These are phyloP conservation scores for Cebus imitator DNA, from an alignment of 2,113 vertebrate species.

Conservation along the genomic window DNA sequence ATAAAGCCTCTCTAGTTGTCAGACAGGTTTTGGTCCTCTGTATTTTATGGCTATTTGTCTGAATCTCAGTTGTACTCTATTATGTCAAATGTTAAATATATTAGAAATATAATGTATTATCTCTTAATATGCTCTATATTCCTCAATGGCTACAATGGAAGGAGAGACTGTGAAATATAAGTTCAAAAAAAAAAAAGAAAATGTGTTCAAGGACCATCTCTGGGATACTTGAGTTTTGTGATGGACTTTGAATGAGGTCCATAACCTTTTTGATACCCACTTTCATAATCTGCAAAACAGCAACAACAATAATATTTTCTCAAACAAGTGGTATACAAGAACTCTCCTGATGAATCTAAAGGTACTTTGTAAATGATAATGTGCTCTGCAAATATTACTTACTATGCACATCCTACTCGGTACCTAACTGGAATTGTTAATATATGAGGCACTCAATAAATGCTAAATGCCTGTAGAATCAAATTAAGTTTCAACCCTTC, in stretches of 20 bases:
- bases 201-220: neutral
- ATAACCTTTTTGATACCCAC: neutral
- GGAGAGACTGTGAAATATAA: neutral
- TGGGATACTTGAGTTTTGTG: neutral
- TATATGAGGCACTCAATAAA: neutral
- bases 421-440: neutral
- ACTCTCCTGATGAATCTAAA: neutral
- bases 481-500: slow-evolving; percentile 31
- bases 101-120: neutral
- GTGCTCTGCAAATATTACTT: neutral
- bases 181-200: neutral
- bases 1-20: neutral
- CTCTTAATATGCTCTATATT: neutral
- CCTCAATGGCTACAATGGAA: neutral
- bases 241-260: neutral
- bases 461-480: neutral
- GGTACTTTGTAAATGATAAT: neutral
- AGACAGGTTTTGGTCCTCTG: neutral
- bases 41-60: neutral
- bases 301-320: neutral
- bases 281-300: neutral
- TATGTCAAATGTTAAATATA: neutral
- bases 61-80: neutral
- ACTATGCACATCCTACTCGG: neutral
- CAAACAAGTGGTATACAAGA: neutral